Conservation (phyloP, 1,140 invertebrate genomes). For the Drosophila guanche region DNA sequence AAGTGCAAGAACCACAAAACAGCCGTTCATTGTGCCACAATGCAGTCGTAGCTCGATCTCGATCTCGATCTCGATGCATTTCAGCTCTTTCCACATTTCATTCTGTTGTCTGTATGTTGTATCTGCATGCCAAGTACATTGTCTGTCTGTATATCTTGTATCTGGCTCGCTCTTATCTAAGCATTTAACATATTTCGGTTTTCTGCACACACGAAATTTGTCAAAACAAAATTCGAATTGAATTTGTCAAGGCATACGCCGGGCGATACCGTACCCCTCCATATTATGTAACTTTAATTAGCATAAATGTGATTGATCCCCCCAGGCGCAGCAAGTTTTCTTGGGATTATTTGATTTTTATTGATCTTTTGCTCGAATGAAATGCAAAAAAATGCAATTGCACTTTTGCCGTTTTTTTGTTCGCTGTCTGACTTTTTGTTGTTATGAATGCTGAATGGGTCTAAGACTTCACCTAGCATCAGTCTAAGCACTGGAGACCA, state of each 20-base stretch:
- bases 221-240: constrained; percentile 72
- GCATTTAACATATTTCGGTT: constrained; percentile 62
- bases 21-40: constrained; percentile 69
- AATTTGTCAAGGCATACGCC: constrained; percentile 66
- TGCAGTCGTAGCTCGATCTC: constrained; percentile 4
- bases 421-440: constrained; percentile 30
- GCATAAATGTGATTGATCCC: constrained; percentile 79
- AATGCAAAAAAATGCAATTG: constrained; percentile 79
- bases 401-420: constrained; percentile 56
- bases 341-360: constrained; percentile 80
- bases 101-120: constrained; percentile 33
- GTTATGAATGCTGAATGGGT: constrained; percentile 65
- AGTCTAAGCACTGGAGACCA: constrained; percentile 53
- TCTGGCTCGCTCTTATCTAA: constrained; percentile 60
- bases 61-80: not conserved
- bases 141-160: constrained; percentile 1
- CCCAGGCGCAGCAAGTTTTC: constrained; percentile 72
- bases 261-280: not conserved
- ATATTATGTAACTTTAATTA: constrained; percentile 78
- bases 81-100: constrained; percentile 42
- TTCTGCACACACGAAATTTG: constrained; percentile 43
- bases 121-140: constrained; percentile 12
- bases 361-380: constrained; percentile 63
- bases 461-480: not conserved
- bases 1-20: constrained; percentile 76